Base-by-base conservation (phyloP, 1,140 invertebrate species). In the Drosophila auraria region DNA sequence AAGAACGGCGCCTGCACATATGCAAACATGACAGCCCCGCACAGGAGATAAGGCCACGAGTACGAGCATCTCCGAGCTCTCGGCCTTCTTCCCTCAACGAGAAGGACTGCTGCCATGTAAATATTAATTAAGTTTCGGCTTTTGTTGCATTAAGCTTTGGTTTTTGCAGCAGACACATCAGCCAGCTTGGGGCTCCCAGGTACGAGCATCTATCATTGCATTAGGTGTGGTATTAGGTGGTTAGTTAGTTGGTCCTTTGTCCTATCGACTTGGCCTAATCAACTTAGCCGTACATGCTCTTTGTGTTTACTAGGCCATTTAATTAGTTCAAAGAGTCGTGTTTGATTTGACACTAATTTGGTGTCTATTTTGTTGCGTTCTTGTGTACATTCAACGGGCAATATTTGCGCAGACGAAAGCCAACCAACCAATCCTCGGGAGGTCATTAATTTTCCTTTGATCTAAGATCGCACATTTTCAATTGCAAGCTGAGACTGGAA, bases 101-200 rank as follows among this genome's bases (percentile, higher is more conserved):
- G 68, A 36, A 51, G 68, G 62, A 64, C 70, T 66, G 69, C 65
- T 57, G 54, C 83, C 86, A 90, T 89, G 86, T 89, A 89, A 90
- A 89, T 89, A 89, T 89, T 89, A 89, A 89, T 89, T 89, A 90
- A 90, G 86, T 90, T 86, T 90, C 81, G 82, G 82, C 81, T 84
- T 87, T 83, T 78, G 83, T 72, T 83, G 71, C 68, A 83, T 77
- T 65, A 63, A 70, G 53, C 70, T 60, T 80, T 40, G 50, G 82
- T 82, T 82, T 86, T 86, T 78, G 63, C 42, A 57, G 42, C 56
- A 56, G 40, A 25, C 47, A 27, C 30, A 20, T 61, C 72, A 44
- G 42, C 17, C 9, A 27, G 64, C 3, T 23, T 27, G 30, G 33
- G 38, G 53, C 33, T 42, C 44, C 54, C 80, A 70, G 76, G 44